These are phyloP conservation scores for Potamarius usumacintae DNA, from an alignment of 2,113 vertebrate genomes.

Conservation along the genomic window DNA sequence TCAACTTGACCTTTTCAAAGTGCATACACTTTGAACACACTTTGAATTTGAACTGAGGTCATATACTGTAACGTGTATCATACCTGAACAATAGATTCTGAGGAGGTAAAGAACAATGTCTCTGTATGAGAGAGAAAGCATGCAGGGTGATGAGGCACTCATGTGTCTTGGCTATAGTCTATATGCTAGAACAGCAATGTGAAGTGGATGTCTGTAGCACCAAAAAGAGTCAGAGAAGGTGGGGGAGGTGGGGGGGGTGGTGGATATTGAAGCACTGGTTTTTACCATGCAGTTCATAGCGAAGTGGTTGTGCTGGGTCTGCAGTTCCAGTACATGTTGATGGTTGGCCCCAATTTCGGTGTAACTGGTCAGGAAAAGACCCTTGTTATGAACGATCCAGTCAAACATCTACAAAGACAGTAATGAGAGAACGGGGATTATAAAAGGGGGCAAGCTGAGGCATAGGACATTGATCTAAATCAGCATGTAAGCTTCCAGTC, in stretches of 20 bases:
- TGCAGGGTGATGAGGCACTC: neutral
- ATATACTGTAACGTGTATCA: too few species aligned
- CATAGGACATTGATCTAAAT: neutral
- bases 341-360: constrained; percentile 95
- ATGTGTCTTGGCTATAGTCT: neutral
- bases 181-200: neutral
- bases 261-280: constrained; percentile 19
- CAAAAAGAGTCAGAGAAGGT: neutral
- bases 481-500: neutral
- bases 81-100: neutral
- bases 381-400: constrained; percentile 99
- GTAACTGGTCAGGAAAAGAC: constrained; percentile 94
- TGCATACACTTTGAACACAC: too few species aligned
- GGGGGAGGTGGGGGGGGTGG: neutral
- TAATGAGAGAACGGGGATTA: constrained; percentile 10
- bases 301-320: constrained; percentile 98
- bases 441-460: neutral
- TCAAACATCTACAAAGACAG: constrained; percentile 88
- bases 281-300: constrained; percentile 99
- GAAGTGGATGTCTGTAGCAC: neutral
- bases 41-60: too few species aligned
- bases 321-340: constrained; percentile 91
- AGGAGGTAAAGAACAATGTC: neutral
- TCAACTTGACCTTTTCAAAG: too few species aligned
- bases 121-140: neutral